These are phyloP conservation scores for Stenurella melanura DNA, from an alignment of 2,888 invertebrate species.

Conservation along the genomic window DNA sequence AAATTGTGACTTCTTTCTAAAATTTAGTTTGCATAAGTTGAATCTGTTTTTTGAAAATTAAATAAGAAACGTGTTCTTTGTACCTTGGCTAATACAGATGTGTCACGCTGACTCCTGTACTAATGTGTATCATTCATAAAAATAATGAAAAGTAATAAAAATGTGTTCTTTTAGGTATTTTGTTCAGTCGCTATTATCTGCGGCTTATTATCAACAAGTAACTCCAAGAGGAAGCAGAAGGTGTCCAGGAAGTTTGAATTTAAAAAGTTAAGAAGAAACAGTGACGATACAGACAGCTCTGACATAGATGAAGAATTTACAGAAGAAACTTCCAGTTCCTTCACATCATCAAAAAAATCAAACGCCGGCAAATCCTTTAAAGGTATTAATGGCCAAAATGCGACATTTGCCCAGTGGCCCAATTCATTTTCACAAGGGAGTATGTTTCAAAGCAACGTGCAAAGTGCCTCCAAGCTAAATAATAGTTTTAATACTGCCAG, in stretches of 20 bases:
- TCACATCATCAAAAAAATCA: constrained; percentile 35
- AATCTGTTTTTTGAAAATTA: too few relatives aligned
- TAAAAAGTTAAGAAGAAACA: constrained; percentile 41
- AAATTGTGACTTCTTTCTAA: too few relatives aligned
- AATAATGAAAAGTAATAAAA: too few relatives aligned
- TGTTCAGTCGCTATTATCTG: constrained; percentile 45
- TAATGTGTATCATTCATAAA: too few relatives aligned
- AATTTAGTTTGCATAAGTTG: too few relatives aligned
- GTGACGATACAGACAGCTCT: constrained; percentile 44
- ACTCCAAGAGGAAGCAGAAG: constrained; percentile 21
- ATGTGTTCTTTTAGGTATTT: constrained; percentile 45
- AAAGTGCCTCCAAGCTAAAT: constrained; percentile 39
- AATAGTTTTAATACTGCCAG: constrained; percentile 50
- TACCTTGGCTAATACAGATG: too few relatives aligned
- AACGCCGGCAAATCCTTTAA: not conserved
- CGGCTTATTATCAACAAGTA: constrained; percentile 38
- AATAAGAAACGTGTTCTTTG: too few relatives aligned
- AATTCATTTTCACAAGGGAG: constrained; percentile 14
- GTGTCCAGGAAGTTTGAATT: constrained; percentile 46
- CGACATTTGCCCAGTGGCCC: constrained; percentile 8
- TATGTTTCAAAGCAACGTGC: constrained; percentile 33
- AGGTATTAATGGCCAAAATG: not conserved
- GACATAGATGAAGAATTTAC: constrained; percentile 50
- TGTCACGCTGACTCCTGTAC: too few relatives aligned
- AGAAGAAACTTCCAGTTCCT: constrained; percentile 45